phyloP scores from a whole-genome alignment of 2,797 vertebrate genomes.

The Cheirogaleus major region DNA sequence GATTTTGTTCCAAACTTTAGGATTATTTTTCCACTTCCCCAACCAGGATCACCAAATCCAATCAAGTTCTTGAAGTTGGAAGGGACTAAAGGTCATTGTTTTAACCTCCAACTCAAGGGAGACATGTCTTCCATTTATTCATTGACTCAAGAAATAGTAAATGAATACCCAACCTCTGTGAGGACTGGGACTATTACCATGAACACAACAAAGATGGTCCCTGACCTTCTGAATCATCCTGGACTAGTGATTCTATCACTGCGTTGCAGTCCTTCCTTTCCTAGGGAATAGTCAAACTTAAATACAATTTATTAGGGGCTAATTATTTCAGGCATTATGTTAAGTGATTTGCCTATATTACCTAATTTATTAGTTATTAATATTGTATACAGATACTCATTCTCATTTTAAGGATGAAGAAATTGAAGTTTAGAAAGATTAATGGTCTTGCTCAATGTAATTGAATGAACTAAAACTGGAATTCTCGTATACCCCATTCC shows the following conservation, averaged over 20 bases:
- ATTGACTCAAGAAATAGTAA: neutral
- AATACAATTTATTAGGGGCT: neutral
- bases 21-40: neutral
- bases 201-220: neutral
- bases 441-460: neutral
- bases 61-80: neutral
- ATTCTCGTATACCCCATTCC: neutral
- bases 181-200: neutral
- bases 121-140: neutral
- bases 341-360: neutral
- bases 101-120: neutral
- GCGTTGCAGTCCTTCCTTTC: neutral
- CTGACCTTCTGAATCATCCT: neutral
- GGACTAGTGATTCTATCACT: neutral
- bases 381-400: neutral
- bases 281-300: neutral
- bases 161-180: neutral
- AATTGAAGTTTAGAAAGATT: neutral
- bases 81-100: neutral
- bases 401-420: neutral
- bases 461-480: neutral
- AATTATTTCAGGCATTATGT: neutral
- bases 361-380: neutral
- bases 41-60: neutral
- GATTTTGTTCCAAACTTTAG: neutral